Percentiles rank a stretch among this genome's conserved stretches.
These are phyloP conservation scores for Cirrhinus mrigala DNA, from an alignment of 2,797 vertebrate species.

Conservation along the genomic window DNA sequence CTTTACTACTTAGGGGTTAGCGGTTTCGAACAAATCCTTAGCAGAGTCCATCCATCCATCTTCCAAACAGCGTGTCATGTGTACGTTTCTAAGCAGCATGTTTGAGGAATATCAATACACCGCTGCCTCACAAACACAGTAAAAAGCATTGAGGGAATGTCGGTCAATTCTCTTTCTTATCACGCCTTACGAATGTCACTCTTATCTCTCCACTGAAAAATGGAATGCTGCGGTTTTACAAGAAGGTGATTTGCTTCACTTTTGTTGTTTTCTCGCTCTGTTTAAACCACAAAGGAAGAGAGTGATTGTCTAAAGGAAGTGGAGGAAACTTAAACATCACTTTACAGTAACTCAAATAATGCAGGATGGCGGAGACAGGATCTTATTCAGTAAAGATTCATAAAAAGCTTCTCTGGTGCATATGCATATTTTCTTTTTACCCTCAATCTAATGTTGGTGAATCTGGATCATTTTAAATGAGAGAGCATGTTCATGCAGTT, in stretches of 20 bases:
- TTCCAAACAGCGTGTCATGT: neutral
- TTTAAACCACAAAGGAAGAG: slow-evolving; percentile 38
- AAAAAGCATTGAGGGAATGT: slow-evolving; percentile 14
- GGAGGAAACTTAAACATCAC: slow-evolving; percentile 36
- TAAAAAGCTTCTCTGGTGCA: neutral
- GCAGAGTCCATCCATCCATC: neutral
- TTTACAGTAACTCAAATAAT: slow-evolving; percentile 28
- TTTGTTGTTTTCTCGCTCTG: slow-evolving; percentile 26
- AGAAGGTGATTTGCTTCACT: slow-evolving; percentile 5
- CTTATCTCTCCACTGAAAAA: slow-evolving; percentile 45
- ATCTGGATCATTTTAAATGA: neutral
- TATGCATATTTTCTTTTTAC: neutral
- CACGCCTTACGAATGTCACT: slow-evolving; percentile 44
- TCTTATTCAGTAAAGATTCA: neutral
- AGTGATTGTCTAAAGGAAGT: slow-evolving; percentile 34
- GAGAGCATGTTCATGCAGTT: neutral
- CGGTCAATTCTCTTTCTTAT: slow-evolving; percentile 49
- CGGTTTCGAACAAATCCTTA: neutral
- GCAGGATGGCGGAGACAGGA: no score
- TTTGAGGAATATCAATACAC: slow-evolving; percentile 7
- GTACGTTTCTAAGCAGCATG: slow-evolving; percentile 45
- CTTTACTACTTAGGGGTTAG: neutral
- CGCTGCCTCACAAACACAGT: slow-evolving; percentile 8
- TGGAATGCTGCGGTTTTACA: slow-evolving; percentile 23
- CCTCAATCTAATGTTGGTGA: neutral